Evolutionary conservation across 2,113 vertebrate species (phyloP).

Genomic region (Aleadryas rufinucha): DNA sequence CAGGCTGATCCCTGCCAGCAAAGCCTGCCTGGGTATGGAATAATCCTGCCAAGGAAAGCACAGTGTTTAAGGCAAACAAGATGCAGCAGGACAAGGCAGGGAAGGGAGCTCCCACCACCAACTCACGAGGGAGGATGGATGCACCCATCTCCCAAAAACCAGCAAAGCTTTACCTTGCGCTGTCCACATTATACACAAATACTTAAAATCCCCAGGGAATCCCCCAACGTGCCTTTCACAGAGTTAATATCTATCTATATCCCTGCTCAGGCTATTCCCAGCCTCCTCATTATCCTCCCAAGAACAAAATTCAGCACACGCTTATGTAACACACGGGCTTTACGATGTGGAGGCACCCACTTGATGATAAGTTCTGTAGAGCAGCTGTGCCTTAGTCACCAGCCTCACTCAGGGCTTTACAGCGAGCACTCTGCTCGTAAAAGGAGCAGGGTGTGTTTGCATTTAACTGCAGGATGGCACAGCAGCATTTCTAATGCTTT

Average conservation of each 20-base stretch:
- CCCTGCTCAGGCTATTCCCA: not conserved
- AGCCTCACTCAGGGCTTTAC: not conserved
- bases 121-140: not conserved
- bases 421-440: not conserved
- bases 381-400: not conserved
- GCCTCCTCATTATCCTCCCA: not conserved
- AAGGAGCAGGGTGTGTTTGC: slow-evolving; percentile 11
- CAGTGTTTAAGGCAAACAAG: not conserved
- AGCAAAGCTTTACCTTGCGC: not conserved
- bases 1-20: not conserved
- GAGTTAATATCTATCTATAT: not conserved
- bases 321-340: not conserved
- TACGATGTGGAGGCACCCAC: slow-evolving; percentile 5
- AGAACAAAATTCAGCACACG: not conserved
- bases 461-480: not conserved
- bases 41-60: not conserved
- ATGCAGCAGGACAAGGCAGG: not conserved
- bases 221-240: not conserved
- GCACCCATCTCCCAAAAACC: not conserved
- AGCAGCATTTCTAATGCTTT: not conserved
- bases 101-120: not conserved
- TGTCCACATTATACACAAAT: accelerated
- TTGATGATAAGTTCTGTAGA: slow-evolving; percentile 15
- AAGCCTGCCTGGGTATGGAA: not conserved
- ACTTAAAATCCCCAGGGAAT: not conserved